Conservation (phyloP, 2,888 invertebrate species). For the Blastobasis lacticolella region DNA sequence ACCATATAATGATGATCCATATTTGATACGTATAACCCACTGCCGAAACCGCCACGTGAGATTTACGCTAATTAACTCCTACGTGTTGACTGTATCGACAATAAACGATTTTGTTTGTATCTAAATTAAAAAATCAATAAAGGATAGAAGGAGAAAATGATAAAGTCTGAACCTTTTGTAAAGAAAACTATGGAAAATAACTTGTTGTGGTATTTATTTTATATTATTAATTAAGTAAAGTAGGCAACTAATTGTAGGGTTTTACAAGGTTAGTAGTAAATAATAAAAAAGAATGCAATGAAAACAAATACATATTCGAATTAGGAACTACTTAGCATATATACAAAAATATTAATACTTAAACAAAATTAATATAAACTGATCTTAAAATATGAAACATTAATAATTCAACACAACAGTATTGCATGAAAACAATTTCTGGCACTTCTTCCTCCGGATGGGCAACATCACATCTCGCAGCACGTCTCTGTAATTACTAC, state of each 20-base stretch:
- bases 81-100: too few relatives aligned
- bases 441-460: slow-evolving; percentile 4
- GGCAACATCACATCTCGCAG: slow-evolving; percentile 3
- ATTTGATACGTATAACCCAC: too few relatives aligned
- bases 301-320: neutral
- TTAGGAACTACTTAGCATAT: neutral
- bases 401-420: slow-evolving; percentile 6
- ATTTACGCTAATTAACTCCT: too few relatives aligned
- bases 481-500: neutral
- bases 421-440: slow-evolving; percentile 9
- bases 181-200: too few relatives aligned
- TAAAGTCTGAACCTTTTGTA: too few relatives aligned
- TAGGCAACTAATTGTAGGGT: neutral
- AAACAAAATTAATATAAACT: neutral
- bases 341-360: neutral
- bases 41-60: too few relatives aligned
- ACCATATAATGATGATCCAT: too few relatives aligned
- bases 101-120: too few relatives aligned
- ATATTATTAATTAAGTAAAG: neutral
- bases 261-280: neutral
- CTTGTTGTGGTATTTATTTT: too few relatives aligned
- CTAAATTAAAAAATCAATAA: too few relatives aligned
- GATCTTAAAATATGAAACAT: neutral
- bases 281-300: neutral
- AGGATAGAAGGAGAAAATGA: too few relatives aligned